Percentiles rank a stretch among this genome's conserved stretches.
Evolutionary conservation across 2,888 invertebrate species (phyloP).

Genomic region (Embidobia sp.): DNA sequence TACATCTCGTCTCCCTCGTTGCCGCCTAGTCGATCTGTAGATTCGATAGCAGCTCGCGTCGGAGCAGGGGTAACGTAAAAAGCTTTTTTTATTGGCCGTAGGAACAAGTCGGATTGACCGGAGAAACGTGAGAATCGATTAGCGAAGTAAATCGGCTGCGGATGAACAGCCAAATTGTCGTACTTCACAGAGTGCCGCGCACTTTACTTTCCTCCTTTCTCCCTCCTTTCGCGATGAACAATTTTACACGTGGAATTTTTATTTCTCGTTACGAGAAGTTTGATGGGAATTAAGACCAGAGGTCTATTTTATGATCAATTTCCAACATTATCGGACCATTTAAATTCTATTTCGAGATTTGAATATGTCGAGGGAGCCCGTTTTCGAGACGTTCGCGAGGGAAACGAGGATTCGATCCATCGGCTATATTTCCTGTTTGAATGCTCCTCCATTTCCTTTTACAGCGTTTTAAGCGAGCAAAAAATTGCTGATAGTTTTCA

Average conservation of each 20-base stretch:
- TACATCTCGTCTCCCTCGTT: neutral
- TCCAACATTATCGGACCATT: slow-evolving; percentile 22
- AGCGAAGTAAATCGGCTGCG: slow-evolving; percentile 41
- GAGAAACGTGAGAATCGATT: slow-evolving; percentile 45
- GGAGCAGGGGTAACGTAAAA: slow-evolving; percentile 1
- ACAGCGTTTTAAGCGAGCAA: too few relatives aligned
- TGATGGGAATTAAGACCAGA: slow-evolving; percentile 36
- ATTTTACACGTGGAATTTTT: slow-evolving; percentile 36
- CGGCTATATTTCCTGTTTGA: too few relatives aligned
- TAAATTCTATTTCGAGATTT: slow-evolving; percentile 32
- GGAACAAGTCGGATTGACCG: slow-evolving; percentile 39
- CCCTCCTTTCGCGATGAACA: neutral
- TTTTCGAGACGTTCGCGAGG: neutral
- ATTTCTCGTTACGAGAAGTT: slow-evolving; percentile 36
- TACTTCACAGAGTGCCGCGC: slow-evolving; percentile 9
- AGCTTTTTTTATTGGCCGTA: slow-evolving; percentile 28
- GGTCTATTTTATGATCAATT: slow-evolving; percentile 40
- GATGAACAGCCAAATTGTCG: slow-evolving; percentile 45
- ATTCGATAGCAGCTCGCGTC: slow-evolving; percentile 13
- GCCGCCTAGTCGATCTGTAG: slow-evolving; percentile 29
- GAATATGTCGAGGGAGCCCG: slow-evolving; percentile 9
- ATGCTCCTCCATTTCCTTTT: too few relatives aligned
- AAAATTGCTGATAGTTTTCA: too few relatives aligned
- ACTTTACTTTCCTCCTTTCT: slow-evolving; percentile 13
- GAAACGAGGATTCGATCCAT: slow-evolving; percentile 13